These are phyloP conservation scores for Palythoa caribaeorum DNA, from an alignment of 92 coral and sea anemone species.

Conservation along the genomic window DNA sequence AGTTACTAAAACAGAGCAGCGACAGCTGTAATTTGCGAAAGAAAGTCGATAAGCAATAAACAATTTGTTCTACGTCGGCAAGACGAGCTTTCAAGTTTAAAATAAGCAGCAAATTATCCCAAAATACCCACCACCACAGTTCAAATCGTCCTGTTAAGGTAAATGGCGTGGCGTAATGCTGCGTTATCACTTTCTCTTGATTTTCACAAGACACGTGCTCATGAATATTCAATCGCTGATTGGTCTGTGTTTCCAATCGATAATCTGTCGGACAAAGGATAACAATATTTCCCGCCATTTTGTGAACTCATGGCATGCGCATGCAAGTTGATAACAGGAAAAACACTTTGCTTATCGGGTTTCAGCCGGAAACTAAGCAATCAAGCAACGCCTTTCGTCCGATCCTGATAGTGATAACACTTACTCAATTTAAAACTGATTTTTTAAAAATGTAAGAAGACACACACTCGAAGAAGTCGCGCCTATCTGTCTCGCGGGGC, in stretches of 20 bases:
- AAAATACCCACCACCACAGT: background rate
- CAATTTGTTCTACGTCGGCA: background rate
- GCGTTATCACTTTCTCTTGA: too few species aligned
- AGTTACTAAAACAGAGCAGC: background rate
- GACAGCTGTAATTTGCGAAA: conserved; percentile 5
- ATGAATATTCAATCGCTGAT: conserved; percentile 47
- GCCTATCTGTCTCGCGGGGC: too few species aligned
- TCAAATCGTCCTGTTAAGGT: too few species aligned
- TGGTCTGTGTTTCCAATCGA: conserved; percentile 27
- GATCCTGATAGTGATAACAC: too few species aligned
- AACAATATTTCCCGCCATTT: conserved; percentile 35
- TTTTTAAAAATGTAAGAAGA: too few species aligned
- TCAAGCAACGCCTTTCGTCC: background rate
- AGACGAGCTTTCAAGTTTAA: background rate
- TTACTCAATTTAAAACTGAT: too few species aligned
- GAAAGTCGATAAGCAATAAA: background rate
- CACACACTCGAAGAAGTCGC: too few species aligned
- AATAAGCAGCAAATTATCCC: background rate
- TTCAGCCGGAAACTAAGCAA: background rate
- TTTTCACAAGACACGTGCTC: conserved; percentile 14
- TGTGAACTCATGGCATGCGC: background rate
- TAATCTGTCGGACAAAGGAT: conserved; percentile 20
- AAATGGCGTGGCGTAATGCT: background rate
- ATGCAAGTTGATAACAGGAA: background rate
- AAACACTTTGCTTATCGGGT: background rate